Conservation (phyloP, 2,797 vertebrate species). For the Tragopan temminckii region DNA sequence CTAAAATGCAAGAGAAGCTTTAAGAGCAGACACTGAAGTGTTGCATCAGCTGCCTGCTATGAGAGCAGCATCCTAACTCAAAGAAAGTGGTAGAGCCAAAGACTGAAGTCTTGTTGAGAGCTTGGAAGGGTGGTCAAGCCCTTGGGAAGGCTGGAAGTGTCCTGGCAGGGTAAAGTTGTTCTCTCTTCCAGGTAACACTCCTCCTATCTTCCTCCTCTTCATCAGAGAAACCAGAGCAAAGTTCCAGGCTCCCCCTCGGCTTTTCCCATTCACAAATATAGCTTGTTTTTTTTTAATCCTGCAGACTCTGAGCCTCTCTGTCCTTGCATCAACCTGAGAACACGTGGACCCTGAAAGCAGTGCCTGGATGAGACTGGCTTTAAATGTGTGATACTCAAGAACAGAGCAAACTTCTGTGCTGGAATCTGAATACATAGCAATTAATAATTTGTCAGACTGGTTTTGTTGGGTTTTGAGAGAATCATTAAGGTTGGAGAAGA, state of each 20-base stretch:
- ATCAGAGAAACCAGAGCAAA: neutral
- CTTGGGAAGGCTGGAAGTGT: neutral
- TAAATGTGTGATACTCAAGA: neutral
- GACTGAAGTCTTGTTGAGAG: neutral
- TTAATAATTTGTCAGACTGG: neutral
- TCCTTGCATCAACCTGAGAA: neutral
- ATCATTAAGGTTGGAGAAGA: too few species aligned
- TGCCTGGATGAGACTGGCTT: neutral
- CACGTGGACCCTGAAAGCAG: neutral
- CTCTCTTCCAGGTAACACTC: neutral
- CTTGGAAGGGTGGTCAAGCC: neutral
- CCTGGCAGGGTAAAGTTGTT: too few species aligned
- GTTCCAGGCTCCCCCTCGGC: fast-evolving
- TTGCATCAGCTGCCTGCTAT: too few species aligned
- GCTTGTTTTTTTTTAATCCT: neutral
- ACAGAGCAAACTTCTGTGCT: neutral
- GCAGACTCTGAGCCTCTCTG: neutral
- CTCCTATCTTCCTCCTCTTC: neutral
- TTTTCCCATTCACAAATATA: neutral
- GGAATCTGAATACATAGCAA: neutral
- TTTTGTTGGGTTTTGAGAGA: fast-evolving
- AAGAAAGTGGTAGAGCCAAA: too few species aligned
- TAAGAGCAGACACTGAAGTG: neutral
- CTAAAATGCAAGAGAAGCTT: neutral
- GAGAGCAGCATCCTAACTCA: neutral